phyloP scores from a whole-genome alignment of 2,797 vertebrate genomes.

The Galagoides demidoff region DNA sequence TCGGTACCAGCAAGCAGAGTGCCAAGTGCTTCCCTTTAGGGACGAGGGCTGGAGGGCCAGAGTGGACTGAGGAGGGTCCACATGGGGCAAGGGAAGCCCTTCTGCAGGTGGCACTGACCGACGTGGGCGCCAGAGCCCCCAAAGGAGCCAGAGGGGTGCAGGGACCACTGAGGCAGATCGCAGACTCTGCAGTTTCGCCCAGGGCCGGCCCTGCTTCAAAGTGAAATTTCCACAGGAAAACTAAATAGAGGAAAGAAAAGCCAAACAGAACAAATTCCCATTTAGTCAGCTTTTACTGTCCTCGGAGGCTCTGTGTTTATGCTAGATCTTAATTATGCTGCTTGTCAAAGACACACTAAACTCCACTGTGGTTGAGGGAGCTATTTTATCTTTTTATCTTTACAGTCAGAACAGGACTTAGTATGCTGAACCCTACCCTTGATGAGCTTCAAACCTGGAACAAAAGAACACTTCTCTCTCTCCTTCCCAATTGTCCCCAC shows the following conservation, averaged over 20 bases:
- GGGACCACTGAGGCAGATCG: background rate
- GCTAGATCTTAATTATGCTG: constrained; percentile 54
- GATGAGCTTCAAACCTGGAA: constrained; percentile 57
- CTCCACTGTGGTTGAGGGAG: constrained; percentile 55
- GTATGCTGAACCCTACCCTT: constrained; percentile 65
- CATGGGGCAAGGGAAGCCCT: rapidly evolving
- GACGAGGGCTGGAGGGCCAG: background rate
- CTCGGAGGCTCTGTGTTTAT: constrained; percentile 61
- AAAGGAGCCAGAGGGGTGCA: rapidly evolving
- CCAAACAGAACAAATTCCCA: constrained; percentile 70
- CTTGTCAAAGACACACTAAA: constrained; percentile 59
- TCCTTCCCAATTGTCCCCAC: background rate
- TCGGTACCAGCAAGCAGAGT: too few relatives aligned
- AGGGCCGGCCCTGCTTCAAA: constrained; percentile 68
- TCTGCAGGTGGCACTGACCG: too few relatives aligned
- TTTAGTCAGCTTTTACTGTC: constrained; percentile 73
- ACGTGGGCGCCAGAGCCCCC: rapidly evolving
- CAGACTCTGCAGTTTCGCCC: constrained; percentile 42
- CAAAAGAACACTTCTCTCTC: constrained; percentile 9
- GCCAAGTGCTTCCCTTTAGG: too few relatives aligned
- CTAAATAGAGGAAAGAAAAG: constrained; percentile 65
- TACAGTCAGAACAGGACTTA: constrained; percentile 70
- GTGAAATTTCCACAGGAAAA: constrained; percentile 64
- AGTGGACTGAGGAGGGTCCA: too few relatives aligned
- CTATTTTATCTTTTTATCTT: constrained; percentile 69